Evolutionary conservation across 2,888 invertebrate genomes (phyloP), one percentile per base, ranked within the genome.

Genomic region (Drosophila heteroneura): DNA sequence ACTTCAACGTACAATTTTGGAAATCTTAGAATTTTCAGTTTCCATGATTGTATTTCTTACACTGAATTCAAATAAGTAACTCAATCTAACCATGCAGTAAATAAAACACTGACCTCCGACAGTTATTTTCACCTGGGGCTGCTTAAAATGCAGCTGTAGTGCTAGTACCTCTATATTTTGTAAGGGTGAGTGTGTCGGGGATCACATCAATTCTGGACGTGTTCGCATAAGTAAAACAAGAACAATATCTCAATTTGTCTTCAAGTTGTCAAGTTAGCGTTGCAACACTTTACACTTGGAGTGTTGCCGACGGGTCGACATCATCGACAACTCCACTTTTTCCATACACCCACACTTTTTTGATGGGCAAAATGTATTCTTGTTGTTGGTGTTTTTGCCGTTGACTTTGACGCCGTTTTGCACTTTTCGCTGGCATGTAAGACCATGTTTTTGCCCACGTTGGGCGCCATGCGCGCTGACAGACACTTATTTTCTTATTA

Each of bases 401-500:
- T 71, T 85, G 82, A 79, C 90, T 88, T 89, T 88, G 87, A 88
- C 87, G 89, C 76, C 87, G 76, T 85, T 87, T 87, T 89, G 83
- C 85, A 83, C 85, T 89, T 83, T 85, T 83, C 73, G 76, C 72
- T 79, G 65, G 63, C 82, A 76, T 82, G 72, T 76, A 67, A 73
- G 76, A 49, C 68, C 47, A n/a, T 63, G 53, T 51, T 56, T 3
- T 56, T 37, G 39, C 33, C 53, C 51, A 32, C 49, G 35, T 37
- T 52, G 64, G 74, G 49, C 53, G 59, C 57, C 76, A 61, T 58
- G 74, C 72, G 30, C 76, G 66, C 74, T 88, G 90, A 84, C 88
- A 85, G 81, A 74, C 87, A 88, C 85, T 88, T 88, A 88, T 84
- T 89, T 88, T 83, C 89, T 79, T 86, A 86, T 89, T 89, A 88